Base-by-base conservation (phyloP, 2,797 vertebrate genomes). In the Characodon lateralis region DNA sequence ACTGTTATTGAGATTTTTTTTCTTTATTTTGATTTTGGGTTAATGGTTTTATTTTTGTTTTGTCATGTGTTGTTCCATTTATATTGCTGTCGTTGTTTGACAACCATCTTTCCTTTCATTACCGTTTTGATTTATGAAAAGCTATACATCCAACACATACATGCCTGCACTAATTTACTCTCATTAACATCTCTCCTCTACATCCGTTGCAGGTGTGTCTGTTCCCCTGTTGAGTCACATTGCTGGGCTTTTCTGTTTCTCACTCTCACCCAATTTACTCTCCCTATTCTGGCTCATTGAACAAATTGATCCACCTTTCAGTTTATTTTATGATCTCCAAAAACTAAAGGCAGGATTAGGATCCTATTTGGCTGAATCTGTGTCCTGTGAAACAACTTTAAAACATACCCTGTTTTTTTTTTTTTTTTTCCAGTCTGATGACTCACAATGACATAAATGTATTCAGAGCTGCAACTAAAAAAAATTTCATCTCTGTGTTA, bases 271-370 rank as follows among this genome's bases (percentile, higher is more conserved):
- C 92, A 85, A 93, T 94, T 93, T 92, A 92, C 89, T 93, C 89
- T 92, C 89, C 91, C 92, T 92, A 85, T 92, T 89, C 92, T 93
- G 91, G 93, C 89, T 95, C 94, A 94, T 94, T 91, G 92, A 92
- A 94, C 93, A 90, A 93, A 95, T 96, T 96, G 95, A 96, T 96
- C 96, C 95, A 96, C 95, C 94, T 95, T 94, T 95, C 92, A 93
- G 93, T 93, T 88, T 91, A 90, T 93, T 94, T 92, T 92, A 91
- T 90, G 89, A 94, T 92, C 87, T 90, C 79, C 81, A 92, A 93
- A 94, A 91, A 56, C 93, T 89, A 93, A 93, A 88, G 71, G 73
- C 86, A 91, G 88, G 80, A 79, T 88, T 92, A 90, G 85, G 87
- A 86, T 89, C 83, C 84, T 80, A 88, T 93, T 93, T 85, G 93